Base-by-base conservation (phyloP, 2,113 vertebrate species). In the Eira barbara region DNA sequence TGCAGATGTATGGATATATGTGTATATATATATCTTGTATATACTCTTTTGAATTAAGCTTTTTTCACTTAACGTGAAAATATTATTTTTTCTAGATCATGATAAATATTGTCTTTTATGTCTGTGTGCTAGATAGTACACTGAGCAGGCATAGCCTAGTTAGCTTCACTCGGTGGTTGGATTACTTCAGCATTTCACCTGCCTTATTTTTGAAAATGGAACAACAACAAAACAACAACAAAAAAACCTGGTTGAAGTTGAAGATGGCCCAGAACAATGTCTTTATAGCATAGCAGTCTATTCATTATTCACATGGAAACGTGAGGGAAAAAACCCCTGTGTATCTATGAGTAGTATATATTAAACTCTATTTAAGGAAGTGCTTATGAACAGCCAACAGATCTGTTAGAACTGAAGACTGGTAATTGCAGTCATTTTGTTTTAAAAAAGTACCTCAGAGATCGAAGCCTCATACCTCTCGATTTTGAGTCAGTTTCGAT, bases 201-300 rank as follows among this genome's bases (percentile, higher is more conserved):
- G 98, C 94, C 84, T 91, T 98, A 49, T 80, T 97, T 97, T 94
- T 89, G 95, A 94, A 93, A 85, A 27, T 61, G 67, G 79, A 47
- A 67, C 57, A 36, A 52, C 15, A 52, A 15, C 47, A 61, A n/a
- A 84, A 67, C 34, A 81, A 45, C 52, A 29, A 69, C 83, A 96
- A 49, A 4, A 21, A 84, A 49, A 49, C 87, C 95, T 84, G 59
- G 6, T 80, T 96, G 27, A 87, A 97, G 85, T 97, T 80, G 94
- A 94, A 39, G 39, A 67, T 96, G 39, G 49, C 65, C 92, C 61
- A 97, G 89, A 63, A 29, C 82, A 92, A 85, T 67, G 61, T 96
- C 97, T 95, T 34, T 87, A 0, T 97, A 95, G 98, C 92, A 63
- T 27, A 90, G 67, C 80, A 76, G 87, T 73, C 76, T 96, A 63